Evolutionary conservation across 2,797 vertebrate species (phyloP), one percentile per base, ranked within the genome.

Genomic region (Australoheros facetus): DNA sequence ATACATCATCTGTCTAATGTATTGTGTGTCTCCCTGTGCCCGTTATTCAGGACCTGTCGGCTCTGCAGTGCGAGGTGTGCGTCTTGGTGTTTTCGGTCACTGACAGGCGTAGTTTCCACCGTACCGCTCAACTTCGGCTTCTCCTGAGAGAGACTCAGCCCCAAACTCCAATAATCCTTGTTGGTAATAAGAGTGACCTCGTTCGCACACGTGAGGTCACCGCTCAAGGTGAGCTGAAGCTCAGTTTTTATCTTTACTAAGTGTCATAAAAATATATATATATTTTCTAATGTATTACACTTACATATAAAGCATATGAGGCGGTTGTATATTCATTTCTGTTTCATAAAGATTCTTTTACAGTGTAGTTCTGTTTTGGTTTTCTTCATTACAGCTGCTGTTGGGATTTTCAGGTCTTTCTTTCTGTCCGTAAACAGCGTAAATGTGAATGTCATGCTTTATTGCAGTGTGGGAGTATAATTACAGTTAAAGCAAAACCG

Each of bases 161-260:
- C 0, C 95, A 97, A 45, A 95, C 96, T 48, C 96, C 96, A 70
- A 96, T 97, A 84, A 97, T 97, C 91, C 94, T 97, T 2, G 96
- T 97, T 4, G 97, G 96, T 73, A 97, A 97, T 88, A 97, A 97
- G 92, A 97, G 96, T 2, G 97, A 97, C 89, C 93, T 97, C 4
- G 97, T 96, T 0, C 96, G 97, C 58, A 96, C 96, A 1, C 91
- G 97, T 23, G 96, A 97, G 79, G 96, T 97, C 69, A 95, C 94
- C 12, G 71, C 91, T 42, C 96, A 97, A 90, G 97, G 97, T 97
- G 81, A 82, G 71, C 62, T 0, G 3, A 2, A n/a, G 1, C 4
- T 26, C 34, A 2, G 14, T 16, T 39, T 28, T 73, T 5, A 12
- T 5, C 17, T n/a, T 54, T 10, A 9, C 12, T n/a, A 5, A 42